These are phyloP conservation scores for Pissodes strobi DNA, from an alignment of 1,140 invertebrate species.

Conservation along the genomic window DNA sequence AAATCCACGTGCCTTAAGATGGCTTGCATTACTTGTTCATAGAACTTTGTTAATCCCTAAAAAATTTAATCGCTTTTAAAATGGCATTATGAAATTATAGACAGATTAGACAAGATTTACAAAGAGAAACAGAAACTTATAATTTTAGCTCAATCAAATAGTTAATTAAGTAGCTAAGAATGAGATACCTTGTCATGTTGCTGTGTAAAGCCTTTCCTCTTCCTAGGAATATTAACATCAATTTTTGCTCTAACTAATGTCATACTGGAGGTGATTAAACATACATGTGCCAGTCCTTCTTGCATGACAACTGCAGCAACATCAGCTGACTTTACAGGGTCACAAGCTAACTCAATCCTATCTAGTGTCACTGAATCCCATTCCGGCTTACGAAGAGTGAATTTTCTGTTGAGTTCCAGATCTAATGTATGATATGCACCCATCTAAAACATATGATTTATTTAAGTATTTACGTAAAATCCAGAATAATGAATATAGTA, in stretches of 20 bases:
- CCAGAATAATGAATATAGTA: too few species aligned
- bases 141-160: too few species aligned
- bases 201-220: conserved; percentile 89
- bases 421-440: conserved; percentile 98
- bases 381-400: conserved; percentile 84
- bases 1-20: conserved; percentile 95
- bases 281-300: conserved; percentile 85
- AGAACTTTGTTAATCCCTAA: conserved; percentile 88
- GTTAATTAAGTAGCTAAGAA: too few species aligned
- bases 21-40: conserved; percentile 93
- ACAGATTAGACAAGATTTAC: too few species aligned
- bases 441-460: conserved; percentile 70
- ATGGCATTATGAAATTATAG: too few species aligned
- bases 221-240: conserved; percentile 92
- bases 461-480: too few species aligned
- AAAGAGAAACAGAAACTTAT: too few species aligned
- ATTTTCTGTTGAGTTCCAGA: conserved; percentile 94
- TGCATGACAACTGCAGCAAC: conserved; percentile 97
- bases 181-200: conserved; percentile 92
- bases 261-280: conserved; percentile 72
- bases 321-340: conserved; percentile 88
- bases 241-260: conserved; percentile 95
- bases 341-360: conserved; percentile 89
- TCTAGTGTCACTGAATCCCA: conserved; percentile 96
- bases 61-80: too few species aligned